Evolutionary conservation across 1,140 invertebrate genomes (phyloP).

Genomic region (Pseudomyrmex cubaensis): DNA sequence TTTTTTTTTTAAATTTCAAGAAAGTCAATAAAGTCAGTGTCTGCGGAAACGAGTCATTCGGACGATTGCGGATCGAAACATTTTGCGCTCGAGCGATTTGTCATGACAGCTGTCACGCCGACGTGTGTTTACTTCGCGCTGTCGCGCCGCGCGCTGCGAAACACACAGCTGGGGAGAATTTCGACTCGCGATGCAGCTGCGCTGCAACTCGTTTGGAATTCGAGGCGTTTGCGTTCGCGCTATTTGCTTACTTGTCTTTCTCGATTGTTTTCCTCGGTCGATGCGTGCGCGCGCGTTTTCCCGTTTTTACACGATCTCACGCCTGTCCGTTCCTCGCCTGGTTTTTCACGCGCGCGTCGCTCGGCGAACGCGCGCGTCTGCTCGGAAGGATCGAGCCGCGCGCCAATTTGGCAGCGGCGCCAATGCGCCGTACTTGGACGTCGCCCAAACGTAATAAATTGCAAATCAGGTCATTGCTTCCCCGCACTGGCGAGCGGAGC

Average conservation of each 20-base stretch:
- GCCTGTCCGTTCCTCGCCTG: not conserved
- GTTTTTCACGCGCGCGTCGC: not conserved
- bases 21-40: not conserved
- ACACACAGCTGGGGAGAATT: not conserved
- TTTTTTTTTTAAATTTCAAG: not conserved
- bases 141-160: not conserved
- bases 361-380: no score
- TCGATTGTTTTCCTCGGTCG: conserved; percentile 12
- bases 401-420: conserved; percentile 68
- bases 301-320: not conserved
- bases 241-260: conserved; percentile 18
- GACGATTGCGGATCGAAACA: conserved; percentile 17
- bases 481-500: conserved; percentile 63
- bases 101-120: conserved; percentile 10
- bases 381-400: not conserved
- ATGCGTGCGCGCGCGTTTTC: not conserved
- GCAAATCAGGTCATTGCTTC: conserved; percentile 78
- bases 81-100: conserved; percentile 9
- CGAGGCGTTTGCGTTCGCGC: not conserved
- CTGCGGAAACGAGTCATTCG: not conserved
- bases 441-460: conserved; percentile 77
- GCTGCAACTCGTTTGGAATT: conserved; percentile 20
- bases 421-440: conserved; percentile 75
- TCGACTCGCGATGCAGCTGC: not conserved
- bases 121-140: conserved; percentile 22